phyloP scores from a whole-genome alignment of 2,888 invertebrate genomes.

The Epicampocera succincta region DNA sequence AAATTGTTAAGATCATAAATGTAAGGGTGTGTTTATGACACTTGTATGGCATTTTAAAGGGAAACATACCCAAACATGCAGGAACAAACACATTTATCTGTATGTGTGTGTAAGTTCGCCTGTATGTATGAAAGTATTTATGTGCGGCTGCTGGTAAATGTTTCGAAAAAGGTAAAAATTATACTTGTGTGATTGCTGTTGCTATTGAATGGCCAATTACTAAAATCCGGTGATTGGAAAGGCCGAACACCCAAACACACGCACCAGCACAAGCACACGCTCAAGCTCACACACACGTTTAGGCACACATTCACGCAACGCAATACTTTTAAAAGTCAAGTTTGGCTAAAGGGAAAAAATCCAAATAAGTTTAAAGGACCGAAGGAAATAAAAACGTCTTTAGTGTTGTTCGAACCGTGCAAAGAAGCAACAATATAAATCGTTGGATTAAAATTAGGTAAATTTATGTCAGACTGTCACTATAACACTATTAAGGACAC shows the following conservation, averaged over 20 bases:
- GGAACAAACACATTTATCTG: neutral
- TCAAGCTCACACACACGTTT: too few species aligned
- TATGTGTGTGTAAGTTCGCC: neutral
- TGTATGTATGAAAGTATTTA: conserved; percentile 4
- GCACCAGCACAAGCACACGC: neutral
- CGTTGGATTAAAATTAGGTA: conserved; percentile 50
- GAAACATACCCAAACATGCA: neutral
- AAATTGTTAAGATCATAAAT: conserved; percentile 68
- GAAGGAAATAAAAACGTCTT: neutral
- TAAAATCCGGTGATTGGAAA: conserved; percentile 70
- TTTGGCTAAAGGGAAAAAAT: conserved; percentile 1
- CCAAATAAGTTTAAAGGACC: conserved; percentile 35
- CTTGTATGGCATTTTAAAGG: conserved; percentile 43
- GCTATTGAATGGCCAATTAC: conserved; percentile 71
- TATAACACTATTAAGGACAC: neutral
- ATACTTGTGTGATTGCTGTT: conserved; percentile 62
- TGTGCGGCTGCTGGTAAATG: neutral
- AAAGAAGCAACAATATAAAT: conserved; percentile 21
- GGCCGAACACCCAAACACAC: conserved; percentile 52
- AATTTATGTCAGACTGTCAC: conserved; percentile 50
- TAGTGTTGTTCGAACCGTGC: conserved; percentile 45
- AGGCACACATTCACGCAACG: too few species aligned
- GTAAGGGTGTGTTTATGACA: conserved; percentile 68
- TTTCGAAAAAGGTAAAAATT: conserved; percentile 57
- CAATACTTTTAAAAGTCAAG: neutral